phyloP scores from a whole-genome alignment of 2,888 invertebrate genomes.

The Drosophila sordidula region DNA sequence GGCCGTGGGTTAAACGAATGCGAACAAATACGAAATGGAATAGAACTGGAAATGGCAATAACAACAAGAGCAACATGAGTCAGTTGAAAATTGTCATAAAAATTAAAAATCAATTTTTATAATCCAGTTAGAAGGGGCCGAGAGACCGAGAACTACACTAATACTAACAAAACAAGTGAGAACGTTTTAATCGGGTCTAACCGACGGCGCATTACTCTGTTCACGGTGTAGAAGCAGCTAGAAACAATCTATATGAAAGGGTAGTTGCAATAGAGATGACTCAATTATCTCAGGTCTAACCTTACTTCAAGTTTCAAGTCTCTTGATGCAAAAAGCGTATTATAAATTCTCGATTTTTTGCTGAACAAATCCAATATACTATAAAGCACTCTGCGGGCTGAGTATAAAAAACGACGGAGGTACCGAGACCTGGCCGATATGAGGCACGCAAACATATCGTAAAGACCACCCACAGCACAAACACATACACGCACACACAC shows the following conservation, averaged over 20 bases:
- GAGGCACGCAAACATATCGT: conserved; percentile 48
- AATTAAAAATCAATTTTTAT: conserved; percentile 84
- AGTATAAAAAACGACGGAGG: conserved; percentile 1
- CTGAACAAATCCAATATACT: background rate
- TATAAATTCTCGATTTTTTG: no score
- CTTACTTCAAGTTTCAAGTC: no score
- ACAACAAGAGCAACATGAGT: conserved; percentile 49
- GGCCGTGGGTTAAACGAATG: conserved; percentile 31
- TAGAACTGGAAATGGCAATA: conserved; percentile 25
- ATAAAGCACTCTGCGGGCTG: background rate
- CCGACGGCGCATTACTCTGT: background rate
- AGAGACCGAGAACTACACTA: conserved; percentile 36
- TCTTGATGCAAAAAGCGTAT: no score
- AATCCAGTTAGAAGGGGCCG: conserved; percentile 80
- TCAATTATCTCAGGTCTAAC: no score
- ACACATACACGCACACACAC: conserved; percentile 26
- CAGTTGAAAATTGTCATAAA: conserved; percentile 81
- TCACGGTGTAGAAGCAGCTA: no score
- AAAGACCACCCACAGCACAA: conserved; percentile 34
- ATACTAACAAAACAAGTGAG: conserved; percentile 12
- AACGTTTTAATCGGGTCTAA: background rate
- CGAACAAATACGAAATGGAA: conserved; percentile 54
- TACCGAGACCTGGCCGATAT: conserved; percentile 40
- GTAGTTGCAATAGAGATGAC: no score
- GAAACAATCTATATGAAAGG: no score